Evolutionary conservation across 1,140 invertebrate species (phyloP).

Genomic region (Zaprionus vittiger): DNA sequence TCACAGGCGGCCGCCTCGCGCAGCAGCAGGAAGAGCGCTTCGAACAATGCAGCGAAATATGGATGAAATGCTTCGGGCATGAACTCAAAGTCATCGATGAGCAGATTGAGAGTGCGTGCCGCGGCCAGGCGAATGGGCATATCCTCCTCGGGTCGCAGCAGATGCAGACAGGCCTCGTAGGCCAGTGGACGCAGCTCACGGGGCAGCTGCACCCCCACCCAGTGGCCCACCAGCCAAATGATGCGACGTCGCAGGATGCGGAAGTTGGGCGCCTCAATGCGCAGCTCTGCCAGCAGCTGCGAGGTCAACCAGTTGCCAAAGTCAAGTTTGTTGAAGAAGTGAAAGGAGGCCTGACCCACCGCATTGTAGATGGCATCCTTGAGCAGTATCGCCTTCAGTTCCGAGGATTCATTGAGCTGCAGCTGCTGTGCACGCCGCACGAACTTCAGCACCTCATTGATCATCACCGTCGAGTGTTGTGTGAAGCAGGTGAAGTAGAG

Average conservation of each 20-base stretch:
- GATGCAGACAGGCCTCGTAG: constrained; percentile 91
- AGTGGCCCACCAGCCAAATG: constrained; percentile 94
- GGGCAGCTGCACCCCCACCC: constrained; percentile 94
- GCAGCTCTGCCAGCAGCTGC: constrained; percentile 92
- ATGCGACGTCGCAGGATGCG: constrained; percentile 94
- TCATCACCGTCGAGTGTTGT: constrained; percentile 90
- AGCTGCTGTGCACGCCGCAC: constrained; percentile 87
- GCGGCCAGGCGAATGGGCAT: constrained; percentile 94
- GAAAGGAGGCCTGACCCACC: constrained; percentile 94
- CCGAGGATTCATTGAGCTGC: constrained; percentile 87
- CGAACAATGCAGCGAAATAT: constrained; percentile 91
- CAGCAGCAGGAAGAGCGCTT: constrained; percentile 92
- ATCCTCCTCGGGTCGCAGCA: constrained; percentile 90
- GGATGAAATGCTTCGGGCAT: constrained; percentile 92
- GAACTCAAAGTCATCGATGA: constrained; percentile 97
- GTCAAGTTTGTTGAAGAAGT: constrained; percentile 96
- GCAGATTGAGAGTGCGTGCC: constrained; percentile 89
- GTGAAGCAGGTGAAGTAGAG: constrained; percentile 94
- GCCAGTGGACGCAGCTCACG: constrained; percentile 90
- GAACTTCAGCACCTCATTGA: constrained; percentile 90
- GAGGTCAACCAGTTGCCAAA: constrained; percentile 97
- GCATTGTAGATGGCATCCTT: constrained; percentile 99
- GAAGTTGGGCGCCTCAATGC: constrained; percentile 93
- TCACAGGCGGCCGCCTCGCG: constrained; percentile 96
- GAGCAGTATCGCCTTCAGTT: constrained; percentile 91